Conservation (phyloP, 2,888 invertebrate genomes). For the Priocnemis perturbator region DNA sequence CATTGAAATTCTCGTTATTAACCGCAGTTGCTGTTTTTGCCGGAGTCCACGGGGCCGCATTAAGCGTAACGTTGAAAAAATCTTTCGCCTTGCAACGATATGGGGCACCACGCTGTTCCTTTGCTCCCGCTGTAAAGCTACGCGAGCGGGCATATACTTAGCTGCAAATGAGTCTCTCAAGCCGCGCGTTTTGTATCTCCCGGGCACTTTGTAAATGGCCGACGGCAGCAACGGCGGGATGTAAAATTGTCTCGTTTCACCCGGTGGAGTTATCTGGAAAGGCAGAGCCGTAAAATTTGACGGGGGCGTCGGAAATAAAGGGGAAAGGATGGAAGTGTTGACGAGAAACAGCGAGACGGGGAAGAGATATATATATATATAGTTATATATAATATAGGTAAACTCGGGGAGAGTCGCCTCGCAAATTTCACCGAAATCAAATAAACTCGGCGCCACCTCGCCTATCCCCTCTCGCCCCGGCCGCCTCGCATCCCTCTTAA, state of each 20-base stretch:
- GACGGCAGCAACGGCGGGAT: neutral
- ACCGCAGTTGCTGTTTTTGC: constrained; percentile 1
- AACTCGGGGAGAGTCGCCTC: constrained; percentile 5
- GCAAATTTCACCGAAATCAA: constrained; percentile 28
- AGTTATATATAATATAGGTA: neutral
- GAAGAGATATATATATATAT: neutral
- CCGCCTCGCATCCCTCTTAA: constrained; percentile 24
- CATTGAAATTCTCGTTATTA: neutral
- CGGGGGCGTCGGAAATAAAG: constrained; percentile 1
- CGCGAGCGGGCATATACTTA: neutral
- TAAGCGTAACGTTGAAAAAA: neutral
- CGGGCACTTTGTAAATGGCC: constrained; percentile 6
- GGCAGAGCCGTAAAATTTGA: neutral
- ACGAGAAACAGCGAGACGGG: neutral
- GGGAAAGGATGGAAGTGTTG: neutral
- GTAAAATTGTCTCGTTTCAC: constrained; percentile 8
- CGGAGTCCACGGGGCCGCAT: neutral
- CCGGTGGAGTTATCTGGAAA: neutral
- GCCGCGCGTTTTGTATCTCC: neutral
- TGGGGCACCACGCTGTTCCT: neutral
- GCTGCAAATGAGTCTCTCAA: constrained; percentile 4
- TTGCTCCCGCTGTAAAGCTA: neutral
- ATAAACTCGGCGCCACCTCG: constrained; percentile 21
- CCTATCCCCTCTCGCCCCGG: neutral
- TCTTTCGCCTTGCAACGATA: too few species aligned